phyloP scores from a whole-genome alignment of 2,888 invertebrate genomes.

The Nasonovia ribisnigri region DNA sequence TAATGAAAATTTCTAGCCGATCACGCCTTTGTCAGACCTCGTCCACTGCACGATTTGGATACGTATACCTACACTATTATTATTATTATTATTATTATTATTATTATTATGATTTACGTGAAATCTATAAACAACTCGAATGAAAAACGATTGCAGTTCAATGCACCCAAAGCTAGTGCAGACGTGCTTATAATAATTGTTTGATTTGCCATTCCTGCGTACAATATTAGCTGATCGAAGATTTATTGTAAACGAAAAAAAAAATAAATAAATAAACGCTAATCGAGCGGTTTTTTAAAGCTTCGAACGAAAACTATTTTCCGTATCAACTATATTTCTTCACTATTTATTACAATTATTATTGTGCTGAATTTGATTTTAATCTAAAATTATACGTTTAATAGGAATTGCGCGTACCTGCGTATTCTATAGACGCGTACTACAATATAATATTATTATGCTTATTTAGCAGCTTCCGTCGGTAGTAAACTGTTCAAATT shows the following conservation, averaged over 20 bases:
- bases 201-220: not conserved
- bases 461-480: constrained; percentile 51
- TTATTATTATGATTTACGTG: not conserved
- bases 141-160: not conserved
- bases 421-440: not conserved
- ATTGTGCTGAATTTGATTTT: constrained; percentile 26
- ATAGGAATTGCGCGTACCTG: constrained; percentile 2
- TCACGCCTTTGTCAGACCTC: not conserved
- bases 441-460: constrained; percentile 8
- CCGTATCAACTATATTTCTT: not conserved
- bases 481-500: constrained; percentile 41
- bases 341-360: not conserved
- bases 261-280: not conserved
- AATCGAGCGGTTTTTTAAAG: not conserved
- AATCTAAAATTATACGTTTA: constrained; percentile 25
- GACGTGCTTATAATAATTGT: not conserved
- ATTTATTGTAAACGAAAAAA: not conserved
- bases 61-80: not conserved
- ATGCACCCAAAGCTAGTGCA: constrained; percentile 6
- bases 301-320: not conserved
- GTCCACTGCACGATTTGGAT: not conserved
- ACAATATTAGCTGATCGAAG: not conserved
- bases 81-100: not conserved
- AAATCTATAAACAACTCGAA: not conserved
- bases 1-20: not conserved